These are phyloP conservation scores for Melolontha melolontha DNA, from an alignment of 2,888 invertebrate genomes.

Conservation along the genomic window DNA sequence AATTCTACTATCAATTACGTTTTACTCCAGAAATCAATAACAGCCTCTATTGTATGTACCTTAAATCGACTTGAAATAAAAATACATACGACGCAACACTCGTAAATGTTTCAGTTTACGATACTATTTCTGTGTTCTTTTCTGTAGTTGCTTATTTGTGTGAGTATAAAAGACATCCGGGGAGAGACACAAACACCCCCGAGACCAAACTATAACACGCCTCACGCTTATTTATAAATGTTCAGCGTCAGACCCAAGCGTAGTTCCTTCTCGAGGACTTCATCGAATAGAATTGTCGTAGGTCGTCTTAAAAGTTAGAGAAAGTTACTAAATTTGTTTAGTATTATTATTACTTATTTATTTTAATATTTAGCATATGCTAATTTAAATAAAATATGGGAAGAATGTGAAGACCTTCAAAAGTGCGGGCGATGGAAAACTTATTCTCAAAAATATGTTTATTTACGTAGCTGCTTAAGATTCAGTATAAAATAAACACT, in stretches of 20 bases:
- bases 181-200: conserved; percentile 28
- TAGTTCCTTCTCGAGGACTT: conserved; percentile 9
- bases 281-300: conserved; percentile 20
- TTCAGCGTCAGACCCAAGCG: conserved; percentile 11
- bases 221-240: conserved; percentile 30
- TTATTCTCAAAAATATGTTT: too few species aligned
- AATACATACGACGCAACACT: conserved; percentile 25
- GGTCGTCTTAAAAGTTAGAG: neutral
- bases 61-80: conserved; percentile 22
- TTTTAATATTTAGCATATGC: too few species aligned
- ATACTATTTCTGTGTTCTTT: conserved; percentile 17
- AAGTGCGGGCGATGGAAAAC: too few species aligned
- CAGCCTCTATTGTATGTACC: conserved; percentile 20
- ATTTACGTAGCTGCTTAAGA: too few species aligned
- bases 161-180: conserved; percentile 28
- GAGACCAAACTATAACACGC: conserved; percentile 16
- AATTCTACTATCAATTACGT: too few species aligned
- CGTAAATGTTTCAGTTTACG: conserved; percentile 33
- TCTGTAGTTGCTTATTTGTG: conserved; percentile 25
- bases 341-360: too few species aligned
- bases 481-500: too few species aligned
- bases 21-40: conserved; percentile 27
- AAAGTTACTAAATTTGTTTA: too few species aligned
- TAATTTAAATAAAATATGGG: too few species aligned
- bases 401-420: too few species aligned